Conservation (phyloP, 2,888 invertebrate genomes). For the Andrena bucephala region DNA sequence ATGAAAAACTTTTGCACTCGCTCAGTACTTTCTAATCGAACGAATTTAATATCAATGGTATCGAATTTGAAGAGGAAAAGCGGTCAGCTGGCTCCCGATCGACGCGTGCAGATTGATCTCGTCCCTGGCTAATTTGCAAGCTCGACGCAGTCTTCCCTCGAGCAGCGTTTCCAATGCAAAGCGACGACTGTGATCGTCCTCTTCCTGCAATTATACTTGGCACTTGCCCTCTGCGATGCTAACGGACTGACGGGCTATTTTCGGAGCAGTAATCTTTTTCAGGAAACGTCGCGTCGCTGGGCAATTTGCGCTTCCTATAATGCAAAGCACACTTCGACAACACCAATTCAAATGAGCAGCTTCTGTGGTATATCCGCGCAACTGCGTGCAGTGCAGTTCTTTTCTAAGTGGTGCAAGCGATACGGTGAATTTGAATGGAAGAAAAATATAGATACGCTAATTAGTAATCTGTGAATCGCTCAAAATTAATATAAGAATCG, state of each 20-base stretch:
- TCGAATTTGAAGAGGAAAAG: neutral
- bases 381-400: neutral
- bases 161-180: constrained; percentile 39
- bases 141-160: constrained; percentile 21
- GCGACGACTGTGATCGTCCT: constrained; percentile 46
- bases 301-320: neutral
- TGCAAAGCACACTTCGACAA: neutral
- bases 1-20: too few species aligned
- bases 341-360: neutral
- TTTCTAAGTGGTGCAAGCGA: too few species aligned
- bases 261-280: neutral
- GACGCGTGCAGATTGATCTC: neutral
- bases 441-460: too few species aligned
- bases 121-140: constrained; percentile 36
- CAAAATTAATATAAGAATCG: too few species aligned
- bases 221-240: constrained; percentile 16
- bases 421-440: too few species aligned
- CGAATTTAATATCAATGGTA: neutral
- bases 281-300: neutral
- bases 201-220: constrained; percentile 54
- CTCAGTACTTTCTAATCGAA: neutral
- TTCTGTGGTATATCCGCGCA: neutral
- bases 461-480: too few species aligned
- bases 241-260: constrained; percentile 6
- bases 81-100: neutral